A percentile compares a stretch with the other conserved stretches of the same genome.
These are phyloP conservation scores for Protomyctophum bolini DNA, from an alignment of 2,113 vertebrate species.

Conservation along the genomic window DNA sequence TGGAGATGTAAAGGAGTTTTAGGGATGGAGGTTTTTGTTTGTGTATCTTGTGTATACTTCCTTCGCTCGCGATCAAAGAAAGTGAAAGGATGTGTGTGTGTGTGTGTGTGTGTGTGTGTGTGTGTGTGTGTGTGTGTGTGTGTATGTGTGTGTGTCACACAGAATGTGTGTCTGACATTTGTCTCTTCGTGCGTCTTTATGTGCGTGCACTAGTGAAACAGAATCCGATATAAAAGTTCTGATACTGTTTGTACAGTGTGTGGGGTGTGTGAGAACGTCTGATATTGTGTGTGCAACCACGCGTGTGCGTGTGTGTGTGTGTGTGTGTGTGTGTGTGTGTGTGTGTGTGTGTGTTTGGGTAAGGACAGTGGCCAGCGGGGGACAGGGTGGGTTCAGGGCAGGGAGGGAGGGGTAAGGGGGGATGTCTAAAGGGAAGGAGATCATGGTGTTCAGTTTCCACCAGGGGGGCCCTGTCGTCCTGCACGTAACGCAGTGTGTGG, in stretches of 20 bases:
- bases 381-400: slow-evolving; percentile 77
- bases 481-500: slow-evolving; percentile 67
- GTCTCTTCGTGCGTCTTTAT: background rate
- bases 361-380: slow-evolving; percentile 76
- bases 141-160: slow-evolving; percentile 26
- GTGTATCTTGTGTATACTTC: slow-evolving; percentile 73
- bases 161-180: slow-evolving; percentile 10
- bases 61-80: slow-evolving; percentile 75
- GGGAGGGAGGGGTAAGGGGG: slow-evolving; percentile 57
- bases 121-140: slow-evolving; percentile 67
- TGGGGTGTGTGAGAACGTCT: background rate
- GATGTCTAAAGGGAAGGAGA: slow-evolving; percentile 58
- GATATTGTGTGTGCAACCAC: background rate
- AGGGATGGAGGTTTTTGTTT: slow-evolving; percentile 57
- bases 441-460: slow-evolving; percentile 72
- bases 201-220: slow-evolving; percentile 29
- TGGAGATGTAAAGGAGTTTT: slow-evolving; percentile 54
- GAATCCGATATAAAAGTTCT: slow-evolving; percentile 33
- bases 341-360: slow-evolving; percentile 64
- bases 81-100: slow-evolving; percentile 77
- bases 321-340: slow-evolving; percentile 3
- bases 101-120: slow-evolving; percentile 30
- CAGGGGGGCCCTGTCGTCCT: slow-evolving; percentile 65
- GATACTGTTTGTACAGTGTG: slow-evolving; percentile 35
- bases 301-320: slow-evolving; percentile 24